Evolutionary conservation across 2,888 invertebrate species (phyloP).

Genomic region (Vanessa cardui): DNA sequence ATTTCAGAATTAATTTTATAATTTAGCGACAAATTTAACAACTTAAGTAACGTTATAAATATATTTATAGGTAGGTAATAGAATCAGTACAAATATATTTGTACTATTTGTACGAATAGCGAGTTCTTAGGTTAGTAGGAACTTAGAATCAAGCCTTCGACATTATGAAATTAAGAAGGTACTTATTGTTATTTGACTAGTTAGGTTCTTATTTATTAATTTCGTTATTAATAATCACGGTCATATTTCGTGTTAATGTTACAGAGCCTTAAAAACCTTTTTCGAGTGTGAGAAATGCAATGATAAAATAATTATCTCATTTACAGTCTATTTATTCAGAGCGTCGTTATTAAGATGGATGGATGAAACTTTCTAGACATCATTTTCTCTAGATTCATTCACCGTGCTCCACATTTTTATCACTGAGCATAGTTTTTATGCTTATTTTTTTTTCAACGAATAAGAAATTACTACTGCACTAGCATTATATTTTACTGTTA

Average conservation of each 20-base stretch:
- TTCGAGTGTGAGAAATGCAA: constrained; percentile 35
- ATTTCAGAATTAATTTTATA: too few species aligned
- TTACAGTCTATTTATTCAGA: constrained; percentile 30
- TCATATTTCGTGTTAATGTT: constrained; percentile 22
- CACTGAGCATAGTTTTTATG: constrained; percentile 4
- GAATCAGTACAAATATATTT: too few species aligned
- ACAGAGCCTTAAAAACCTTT: constrained; percentile 22
- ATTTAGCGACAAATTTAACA: too few species aligned
- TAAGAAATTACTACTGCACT: background rate
- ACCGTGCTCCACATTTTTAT: constrained; percentile 20
- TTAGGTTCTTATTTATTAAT: background rate
- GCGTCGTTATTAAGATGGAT: constrained; percentile 29
- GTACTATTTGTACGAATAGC: too few species aligned
- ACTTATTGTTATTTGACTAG: background rate
- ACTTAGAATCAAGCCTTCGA: background rate
- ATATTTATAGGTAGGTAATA: too few species aligned
- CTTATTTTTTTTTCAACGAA: background rate
- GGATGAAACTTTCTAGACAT: constrained; percentile 32
- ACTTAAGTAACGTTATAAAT: too few species aligned
- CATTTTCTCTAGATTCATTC: constrained; percentile 29
- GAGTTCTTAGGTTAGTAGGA: background rate
- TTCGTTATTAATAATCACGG: constrained; percentile 29
- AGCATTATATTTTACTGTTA: constrained; percentile 12
- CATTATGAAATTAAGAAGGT: background rate
- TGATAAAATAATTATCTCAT: constrained; percentile 35